phyloP scores from a whole-genome alignment of 1,140 invertebrate genomes.

The Calephelis nemesis region DNA sequence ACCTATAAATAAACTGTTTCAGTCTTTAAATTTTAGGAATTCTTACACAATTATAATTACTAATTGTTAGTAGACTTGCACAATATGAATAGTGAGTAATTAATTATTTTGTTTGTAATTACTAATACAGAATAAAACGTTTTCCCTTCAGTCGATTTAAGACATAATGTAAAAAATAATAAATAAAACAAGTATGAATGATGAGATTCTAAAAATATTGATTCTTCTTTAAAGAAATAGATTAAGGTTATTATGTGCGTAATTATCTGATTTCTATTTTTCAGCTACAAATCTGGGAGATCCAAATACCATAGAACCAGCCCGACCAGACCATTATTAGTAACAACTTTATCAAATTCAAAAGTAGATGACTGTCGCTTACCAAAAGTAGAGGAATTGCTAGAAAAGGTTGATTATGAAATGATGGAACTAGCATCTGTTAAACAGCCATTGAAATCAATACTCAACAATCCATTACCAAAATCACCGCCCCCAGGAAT shows the following conservation, averaged over 20 bases:
- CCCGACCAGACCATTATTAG: constrained; percentile 61
- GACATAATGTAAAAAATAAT: too few relatives aligned
- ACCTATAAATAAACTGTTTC: constrained; percentile 30
- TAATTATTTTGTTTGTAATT: too few relatives aligned
- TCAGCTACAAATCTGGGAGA: constrained; percentile 62
- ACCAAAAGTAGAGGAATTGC: constrained; percentile 70
- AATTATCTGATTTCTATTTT: constrained; percentile 27
- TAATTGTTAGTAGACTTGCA: too few relatives aligned
- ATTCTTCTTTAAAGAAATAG: too few relatives aligned
- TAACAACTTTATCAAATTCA: constrained; percentile 60
- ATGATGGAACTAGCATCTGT: constrained; percentile 60
- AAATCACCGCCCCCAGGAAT: constrained; percentile 63
- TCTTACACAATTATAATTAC: too few relatives aligned
- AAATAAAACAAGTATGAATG: too few relatives aligned
- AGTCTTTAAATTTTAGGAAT: background rate
- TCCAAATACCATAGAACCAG: constrained; percentile 61
- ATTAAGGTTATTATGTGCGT: background rate
- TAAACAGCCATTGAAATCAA: constrained; percentile 72
- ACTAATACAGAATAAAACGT: too few relatives aligned
- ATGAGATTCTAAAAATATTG: too few relatives aligned
- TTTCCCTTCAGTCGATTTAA: too few relatives aligned
- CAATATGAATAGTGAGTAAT: too few relatives aligned
- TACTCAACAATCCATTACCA: constrained; percentile 66
- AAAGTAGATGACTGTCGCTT: constrained; percentile 63
- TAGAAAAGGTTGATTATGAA: constrained; percentile 69